Evolutionary conservation across 2,888 invertebrate species (phyloP).

Genomic region (Pandemis cinnamomeana): DNA sequence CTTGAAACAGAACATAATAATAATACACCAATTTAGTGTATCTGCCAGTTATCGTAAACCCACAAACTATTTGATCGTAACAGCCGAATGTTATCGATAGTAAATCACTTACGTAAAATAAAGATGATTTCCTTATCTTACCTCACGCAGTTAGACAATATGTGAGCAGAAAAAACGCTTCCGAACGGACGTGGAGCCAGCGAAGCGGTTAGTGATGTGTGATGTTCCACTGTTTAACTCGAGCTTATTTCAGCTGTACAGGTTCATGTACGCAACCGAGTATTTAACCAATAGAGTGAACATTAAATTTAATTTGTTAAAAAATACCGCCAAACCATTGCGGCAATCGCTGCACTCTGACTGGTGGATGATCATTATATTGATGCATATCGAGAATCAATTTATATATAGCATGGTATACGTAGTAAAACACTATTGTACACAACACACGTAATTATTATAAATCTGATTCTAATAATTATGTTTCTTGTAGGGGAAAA

Average conservation of each 20-base stretch:
- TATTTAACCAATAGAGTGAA: no score
- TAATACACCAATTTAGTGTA: background rate
- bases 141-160: conserved; percentile 48
- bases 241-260: conserved; percentile 13
- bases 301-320: no score
- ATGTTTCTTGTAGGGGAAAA: no score
- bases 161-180: conserved; percentile 45
- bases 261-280: conserved; percentile 42
- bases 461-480: no score
- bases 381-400: no score
- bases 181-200: conserved; percentile 46
- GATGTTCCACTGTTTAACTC: conserved; percentile 26
- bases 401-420: no score
- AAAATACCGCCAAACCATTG: no score
- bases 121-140: conserved; percentile 38
- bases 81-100: conserved; percentile 4
- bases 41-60: conserved; percentile 2
- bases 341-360: no score
- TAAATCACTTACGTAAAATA: conserved; percentile 14
- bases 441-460: no score
- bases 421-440: no score
- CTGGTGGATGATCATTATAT: no score
- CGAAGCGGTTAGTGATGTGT: conserved; percentile 41
- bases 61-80: background rate
- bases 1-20: background rate